Evolutionary conservation across 1,140 invertebrate species (phyloP), one percentile per base, ranked within the genome.

Genomic region (Psix sp.): DNA sequence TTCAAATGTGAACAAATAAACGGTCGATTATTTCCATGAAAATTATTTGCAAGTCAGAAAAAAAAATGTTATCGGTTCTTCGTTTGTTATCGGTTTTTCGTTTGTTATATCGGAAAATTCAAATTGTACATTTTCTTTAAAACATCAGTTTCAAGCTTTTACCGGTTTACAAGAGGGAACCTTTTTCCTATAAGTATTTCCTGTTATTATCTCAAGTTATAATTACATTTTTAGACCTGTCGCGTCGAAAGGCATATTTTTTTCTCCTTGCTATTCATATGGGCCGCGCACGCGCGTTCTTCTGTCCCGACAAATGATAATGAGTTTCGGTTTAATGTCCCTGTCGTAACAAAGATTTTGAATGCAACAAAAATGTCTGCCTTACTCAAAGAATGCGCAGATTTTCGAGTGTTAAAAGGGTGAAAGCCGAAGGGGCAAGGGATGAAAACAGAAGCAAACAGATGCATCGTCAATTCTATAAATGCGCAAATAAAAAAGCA

Each of bases 301-400:
- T 38, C 56, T 49, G 24, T 33, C 17, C 11, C 17, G 66, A 54
- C 56, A 40, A 65, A 57, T 63, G 51, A 45, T 57, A 72, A 72
- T 63, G 68, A 72, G 67, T 62, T 71, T 62, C 57, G 57, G 39
- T 54, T 63, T 70, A 62, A 70, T 54, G 36, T 42, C 56, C 33
- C 33, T 48, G 42, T 24, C 21, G 24, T 40, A 72, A 59, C 59
- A 63, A 72, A 72, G 51, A 63, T 57, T 57, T 57, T 65, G 59
- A 70, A 62, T 56, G 42, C 48, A 31, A 72, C 59, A 52, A 72
- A 72, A 72, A 65, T 59, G 57, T 52, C 59, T 35, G 59, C 43
- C 35, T 18, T 24, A 10, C 21, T 57, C 6, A 21, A 63, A 63
- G 42, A 70, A 70, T 68, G 43, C 40, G 40, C 46, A 16, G 21